A percentile compares a stretch with the other conserved stretches of the same genome.
These are phyloP conservation scores for Solenodon paradoxus DNA, from an alignment of 2,113 vertebrate species.

Conservation along the genomic window DNA sequence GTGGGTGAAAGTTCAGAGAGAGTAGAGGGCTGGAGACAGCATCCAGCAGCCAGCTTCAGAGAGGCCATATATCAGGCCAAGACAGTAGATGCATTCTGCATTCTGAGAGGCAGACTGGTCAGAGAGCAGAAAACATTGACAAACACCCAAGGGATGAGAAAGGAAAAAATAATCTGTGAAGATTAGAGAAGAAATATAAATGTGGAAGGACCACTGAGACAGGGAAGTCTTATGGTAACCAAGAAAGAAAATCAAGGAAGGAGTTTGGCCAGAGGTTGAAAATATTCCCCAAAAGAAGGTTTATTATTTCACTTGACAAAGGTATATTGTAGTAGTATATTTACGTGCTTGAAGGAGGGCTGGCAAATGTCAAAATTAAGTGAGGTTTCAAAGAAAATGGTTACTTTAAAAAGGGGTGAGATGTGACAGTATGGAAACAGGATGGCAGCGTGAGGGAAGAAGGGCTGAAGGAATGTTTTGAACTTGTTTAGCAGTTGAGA, in stretches of 20 bases:
- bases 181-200: not conserved
- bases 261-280: not conserved
- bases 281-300: not conserved
- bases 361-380: not conserved
- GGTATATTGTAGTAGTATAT: not conserved
- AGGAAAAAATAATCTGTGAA: not conserved
- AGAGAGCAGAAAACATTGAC: not conserved
- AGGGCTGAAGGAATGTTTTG: fast-evolving
- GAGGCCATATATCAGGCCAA: not conserved
- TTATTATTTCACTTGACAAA: not conserved
- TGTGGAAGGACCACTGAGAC: not conserved
- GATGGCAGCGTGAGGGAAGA: not conserved
- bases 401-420: not conserved
- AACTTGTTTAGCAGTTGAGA: not conserved
- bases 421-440: not conserved
- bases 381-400: not conserved
- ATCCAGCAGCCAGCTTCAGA: not conserved
- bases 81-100: fast-evolving
- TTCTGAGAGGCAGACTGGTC: not conserved
- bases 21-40: too few species aligned
- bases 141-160: not conserved
- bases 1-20: not conserved
- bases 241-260: not conserved
- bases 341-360: not conserved
- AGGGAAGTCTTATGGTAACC: not conserved